phyloP scores from a whole-genome alignment of 2,888 invertebrate species.

The Lypha dubia region DNA sequence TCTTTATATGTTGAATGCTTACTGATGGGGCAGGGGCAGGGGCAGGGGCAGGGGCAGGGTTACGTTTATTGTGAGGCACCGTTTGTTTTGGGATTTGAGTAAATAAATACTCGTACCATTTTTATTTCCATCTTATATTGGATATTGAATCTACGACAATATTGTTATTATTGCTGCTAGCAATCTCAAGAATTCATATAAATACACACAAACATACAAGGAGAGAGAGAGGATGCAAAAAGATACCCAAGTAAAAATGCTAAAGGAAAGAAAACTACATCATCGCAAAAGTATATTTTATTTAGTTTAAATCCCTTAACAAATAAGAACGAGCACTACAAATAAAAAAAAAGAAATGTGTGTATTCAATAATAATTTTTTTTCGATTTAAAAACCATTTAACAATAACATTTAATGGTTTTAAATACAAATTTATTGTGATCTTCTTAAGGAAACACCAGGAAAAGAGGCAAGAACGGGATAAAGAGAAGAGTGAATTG shows the following conservation, averaged over 20 bases:
- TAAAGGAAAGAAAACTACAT: constrained; percentile 42
- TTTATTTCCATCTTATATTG: constrained; percentile 51
- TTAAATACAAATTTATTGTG: constrained; percentile 69
- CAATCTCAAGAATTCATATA: constrained; percentile 43
- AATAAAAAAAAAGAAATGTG: too few relatives aligned
- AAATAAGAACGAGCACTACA: constrained; percentile 39
- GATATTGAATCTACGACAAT: constrained; percentile 56
- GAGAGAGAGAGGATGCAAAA: too few relatives aligned
- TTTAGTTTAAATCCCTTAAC: constrained; percentile 68
- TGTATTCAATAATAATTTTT: constrained; percentile 66
- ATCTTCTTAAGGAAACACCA: constrained; percentile 46
- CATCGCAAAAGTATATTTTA: constrained; percentile 51
- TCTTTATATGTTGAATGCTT: constrained; percentile 18
- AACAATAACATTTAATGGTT: constrained; percentile 70
- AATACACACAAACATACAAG: constrained; percentile 12
- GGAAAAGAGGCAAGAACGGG: not conserved
- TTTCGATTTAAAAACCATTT: constrained; percentile 69
- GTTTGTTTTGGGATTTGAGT: constrained; percentile 63
- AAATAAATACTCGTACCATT: constrained; percentile 65
- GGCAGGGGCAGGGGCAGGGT: too few relatives aligned
- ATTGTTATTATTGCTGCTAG: constrained; percentile 38
- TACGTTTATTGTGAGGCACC: constrained; percentile 41
- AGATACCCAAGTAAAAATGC: constrained; percentile 19
- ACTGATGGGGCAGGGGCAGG: too few relatives aligned
- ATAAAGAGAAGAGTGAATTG: constrained; percentile 4